Evolutionary conservation across 2,888 invertebrate species (phyloP).

Genomic region (Eupithecia insigniata): DNA sequence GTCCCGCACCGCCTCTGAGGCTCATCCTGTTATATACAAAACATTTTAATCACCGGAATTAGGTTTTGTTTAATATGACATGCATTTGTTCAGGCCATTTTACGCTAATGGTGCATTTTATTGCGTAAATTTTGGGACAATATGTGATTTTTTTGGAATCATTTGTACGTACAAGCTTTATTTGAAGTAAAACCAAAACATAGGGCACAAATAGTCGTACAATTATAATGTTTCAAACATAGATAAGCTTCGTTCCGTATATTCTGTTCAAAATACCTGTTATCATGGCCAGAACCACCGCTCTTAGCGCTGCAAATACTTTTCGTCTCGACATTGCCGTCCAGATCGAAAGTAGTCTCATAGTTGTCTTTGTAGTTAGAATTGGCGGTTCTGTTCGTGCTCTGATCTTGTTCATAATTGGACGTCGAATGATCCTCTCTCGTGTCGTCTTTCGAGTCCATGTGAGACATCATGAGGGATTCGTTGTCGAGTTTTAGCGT

Average conservation of each 20-base stretch:
- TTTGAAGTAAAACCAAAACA: background rate
- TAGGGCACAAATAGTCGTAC: background rate
- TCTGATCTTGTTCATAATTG: constrained; percentile 70
- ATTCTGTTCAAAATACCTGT: constrained; percentile 84
- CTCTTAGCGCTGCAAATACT: constrained; percentile 93
- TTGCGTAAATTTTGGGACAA: background rate
- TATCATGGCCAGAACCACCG: constrained; percentile 91
- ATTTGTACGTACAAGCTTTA: background rate
- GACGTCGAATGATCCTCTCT: constrained; percentile 71
- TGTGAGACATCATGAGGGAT: constrained; percentile 75
- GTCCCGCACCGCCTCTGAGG: constrained; percentile 82
- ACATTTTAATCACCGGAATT: background rate
- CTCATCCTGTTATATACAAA: constrained; percentile 54
- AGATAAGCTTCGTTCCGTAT: constrained; percentile 1
- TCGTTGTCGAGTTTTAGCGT: constrained; percentile 79
- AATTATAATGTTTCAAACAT: background rate
- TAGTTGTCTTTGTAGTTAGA: constrained; percentile 88
- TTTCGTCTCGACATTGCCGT: constrained; percentile 96
- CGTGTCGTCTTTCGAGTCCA: constrained; percentile 74
- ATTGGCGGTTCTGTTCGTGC: constrained; percentile 62
- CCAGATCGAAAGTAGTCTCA: constrained; percentile 94
- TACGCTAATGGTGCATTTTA: background rate
- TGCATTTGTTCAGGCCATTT: background rate
- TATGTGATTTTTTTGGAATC: background rate
- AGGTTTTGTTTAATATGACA: constrained; percentile 1